Percentiles rank a stretch among this genome's conserved stretches.
phyloP scores from a whole-genome alignment of 2,797 vertebrate genomes.

The Takifugu rubripes region DNA sequence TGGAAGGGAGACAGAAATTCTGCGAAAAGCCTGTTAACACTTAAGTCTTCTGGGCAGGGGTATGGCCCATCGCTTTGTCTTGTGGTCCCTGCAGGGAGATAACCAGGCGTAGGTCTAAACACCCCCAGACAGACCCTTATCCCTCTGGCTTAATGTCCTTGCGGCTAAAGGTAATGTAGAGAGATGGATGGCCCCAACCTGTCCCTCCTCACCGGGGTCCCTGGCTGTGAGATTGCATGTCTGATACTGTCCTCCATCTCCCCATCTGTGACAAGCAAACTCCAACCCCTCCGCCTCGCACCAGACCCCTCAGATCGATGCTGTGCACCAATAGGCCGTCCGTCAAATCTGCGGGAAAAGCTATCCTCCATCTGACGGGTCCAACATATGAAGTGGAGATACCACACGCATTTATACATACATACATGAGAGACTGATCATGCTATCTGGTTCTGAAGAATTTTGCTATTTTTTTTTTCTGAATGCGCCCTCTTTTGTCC shows the following conservation, averaged over 20 bases:
- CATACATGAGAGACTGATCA: conserved; percentile 41
- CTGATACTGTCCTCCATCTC: conserved; percentile 78
- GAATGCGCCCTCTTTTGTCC: conserved; percentile 35
- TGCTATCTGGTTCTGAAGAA: conserved; percentile 62
- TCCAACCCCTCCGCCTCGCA: conserved; percentile 22
- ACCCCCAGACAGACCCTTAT: conserved; percentile 76
- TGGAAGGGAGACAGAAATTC: conserved; percentile 9
- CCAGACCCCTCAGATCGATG: conserved; percentile 69
- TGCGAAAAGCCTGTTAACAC: conserved; percentile 14
- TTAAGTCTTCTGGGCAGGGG: conserved; percentile 53
- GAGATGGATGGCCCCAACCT: conserved; percentile 74
- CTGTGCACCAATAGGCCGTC: conserved; percentile 64
- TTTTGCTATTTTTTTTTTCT: conserved; percentile 43
- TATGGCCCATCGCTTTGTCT: conserved; percentile 43
- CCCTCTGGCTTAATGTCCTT: conserved; percentile 77
- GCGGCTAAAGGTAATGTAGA: conserved; percentile 72
- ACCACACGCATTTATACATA: conserved; percentile 4
- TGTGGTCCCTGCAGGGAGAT: conserved; percentile 61
- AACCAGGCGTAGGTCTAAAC: conserved; percentile 73
- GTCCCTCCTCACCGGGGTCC: conserved; percentile 64
- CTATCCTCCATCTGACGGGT: conserved; percentile 66
- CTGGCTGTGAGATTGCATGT: conserved; percentile 73
- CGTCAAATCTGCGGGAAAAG: conserved; percentile 67
- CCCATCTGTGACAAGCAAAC: conserved; percentile 68
- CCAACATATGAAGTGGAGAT: conserved; percentile 61